Evolutionary conservation across 1,140 invertebrate genomes (phyloP), one percentile per base, ranked within the genome.

Genomic region (Steinernema khuongi): DNA sequence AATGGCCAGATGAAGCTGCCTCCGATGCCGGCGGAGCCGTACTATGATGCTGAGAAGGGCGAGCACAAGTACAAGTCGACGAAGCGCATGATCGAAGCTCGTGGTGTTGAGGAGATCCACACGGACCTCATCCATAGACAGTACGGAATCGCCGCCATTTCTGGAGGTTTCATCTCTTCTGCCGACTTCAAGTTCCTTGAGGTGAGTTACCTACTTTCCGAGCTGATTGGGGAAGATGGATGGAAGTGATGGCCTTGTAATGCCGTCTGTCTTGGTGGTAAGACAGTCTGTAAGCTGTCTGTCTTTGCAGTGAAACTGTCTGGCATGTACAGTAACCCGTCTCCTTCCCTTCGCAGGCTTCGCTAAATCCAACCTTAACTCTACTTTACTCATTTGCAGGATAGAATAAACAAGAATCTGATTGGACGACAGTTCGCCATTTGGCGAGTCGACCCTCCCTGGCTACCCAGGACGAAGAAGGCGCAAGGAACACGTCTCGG

Each of bases 381-480:
- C 33, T 69, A 75, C 29, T 14, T 31, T 19, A 2, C 29, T 1
- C n/a, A 2, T 75, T 80, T 79, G 4, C 43, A 85, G 77, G 77
- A 82, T 7, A 67, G 81, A 29, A 72, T 84, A 31, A 84, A 84
- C 73, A 82, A 83, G 41, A 82, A 80, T 50, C 67, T 84, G 1
- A 43, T 73, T 17, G 72, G 74, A 17, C 83, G 85, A 22, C 84
- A 84, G 74, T 84, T 97, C 89, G 93, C 94, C n/a, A 88, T 94
- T 31, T 99, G 94, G 94, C 88, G 96, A 79, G 87, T 99, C 1
- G 93, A 94, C 85, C 86, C 93, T 0, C 94, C 95, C 0, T 99
- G 96, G 95, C 93, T 97, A 84, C 91, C 95, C 14, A 86, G 96
- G 1, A 92, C 94, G 0, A 94, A 92, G 85, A 95, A 95, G 33